Evolutionary conservation across 1,140 invertebrate species (phyloP).

Genomic region (Drosophila saltans): DNA sequence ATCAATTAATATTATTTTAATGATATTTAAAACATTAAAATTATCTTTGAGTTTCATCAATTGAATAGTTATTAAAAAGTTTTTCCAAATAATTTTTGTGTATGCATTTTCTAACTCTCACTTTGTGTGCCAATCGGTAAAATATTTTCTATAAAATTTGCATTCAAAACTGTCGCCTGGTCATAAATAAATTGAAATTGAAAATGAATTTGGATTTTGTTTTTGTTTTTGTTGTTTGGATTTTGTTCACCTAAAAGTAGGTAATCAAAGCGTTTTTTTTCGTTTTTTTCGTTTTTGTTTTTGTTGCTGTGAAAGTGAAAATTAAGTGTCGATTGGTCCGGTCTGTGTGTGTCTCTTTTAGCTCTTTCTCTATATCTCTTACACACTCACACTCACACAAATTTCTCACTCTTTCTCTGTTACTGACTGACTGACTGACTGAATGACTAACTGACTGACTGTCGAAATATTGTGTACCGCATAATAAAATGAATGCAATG

Average conservation of each 20-base stretch:
- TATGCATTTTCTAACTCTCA: conserved; percentile 18
- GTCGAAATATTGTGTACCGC: conserved; percentile 68
- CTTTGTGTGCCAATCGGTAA: conserved; percentile 9
- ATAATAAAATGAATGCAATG: conserved; percentile 52
- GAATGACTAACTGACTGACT: conserved; percentile 33
- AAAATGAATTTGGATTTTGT: conserved; percentile 32
- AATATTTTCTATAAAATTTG: conserved; percentile 63
- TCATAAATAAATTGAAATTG: conserved; percentile 74
- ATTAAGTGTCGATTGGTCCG: conserved; percentile 66
- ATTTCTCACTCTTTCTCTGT: neutral
- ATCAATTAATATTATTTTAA: too few species aligned
- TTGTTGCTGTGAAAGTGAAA: conserved; percentile 71
- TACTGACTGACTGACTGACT: conserved; percentile 31
- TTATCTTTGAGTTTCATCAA: neutral
- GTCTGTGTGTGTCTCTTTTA: conserved; percentile 24
- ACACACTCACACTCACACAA: neutral
- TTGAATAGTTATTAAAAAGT: neutral
- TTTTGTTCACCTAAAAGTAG: conserved; percentile 8
- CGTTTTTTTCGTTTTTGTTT: conserved; percentile 45
- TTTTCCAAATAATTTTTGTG: neutral
- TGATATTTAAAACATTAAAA: too few species aligned
- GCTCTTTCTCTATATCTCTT: neutral
- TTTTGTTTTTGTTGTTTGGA: neutral
- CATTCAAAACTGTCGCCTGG: conserved; percentile 60
- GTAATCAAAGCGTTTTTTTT: conserved; percentile 50